A percentile compares a stretch with the other conserved stretches of the same genome.
Conservation (phyloP, 1,140 invertebrate genomes). For the Formica selysi region DNA sequence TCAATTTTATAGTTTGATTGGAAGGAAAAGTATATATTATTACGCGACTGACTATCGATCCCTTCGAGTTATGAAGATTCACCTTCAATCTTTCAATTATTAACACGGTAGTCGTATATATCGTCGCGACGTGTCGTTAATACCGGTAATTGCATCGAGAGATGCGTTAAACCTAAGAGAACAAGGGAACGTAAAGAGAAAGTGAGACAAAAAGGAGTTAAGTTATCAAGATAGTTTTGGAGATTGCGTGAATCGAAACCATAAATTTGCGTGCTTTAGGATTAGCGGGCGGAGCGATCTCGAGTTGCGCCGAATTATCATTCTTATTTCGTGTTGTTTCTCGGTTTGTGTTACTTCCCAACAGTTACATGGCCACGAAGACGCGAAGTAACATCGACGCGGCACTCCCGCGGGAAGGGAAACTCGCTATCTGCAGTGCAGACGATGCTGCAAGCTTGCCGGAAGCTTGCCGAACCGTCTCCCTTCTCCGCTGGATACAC, state of each 20-base stretch:
- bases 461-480: conserved; percentile 57
- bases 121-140: background rate
- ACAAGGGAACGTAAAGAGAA: background rate
- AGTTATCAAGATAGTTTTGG: background rate
- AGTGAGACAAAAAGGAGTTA: background rate
- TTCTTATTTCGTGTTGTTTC: conserved; percentile 34
- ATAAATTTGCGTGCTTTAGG: conserved; percentile 18
- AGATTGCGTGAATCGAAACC: conserved; percentile 24
- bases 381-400: conserved; percentile 15
- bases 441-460: conserved; percentile 44
- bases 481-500: background rate
- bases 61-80: background rate
- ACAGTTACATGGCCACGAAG: conserved; percentile 27
- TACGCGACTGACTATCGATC: background rate
- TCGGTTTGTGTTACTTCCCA: conserved; percentile 10
- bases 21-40: background rate
- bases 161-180: background rate
- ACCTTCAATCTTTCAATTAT: background rate
- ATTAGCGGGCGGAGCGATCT: background rate
- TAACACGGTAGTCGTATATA: background rate
- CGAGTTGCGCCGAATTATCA: conserved; percentile 14
- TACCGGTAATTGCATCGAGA: background rate
- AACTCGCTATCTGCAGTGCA: conserved; percentile 72
- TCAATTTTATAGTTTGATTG: background rate
- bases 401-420: conserved; percentile 52